Conservation (phyloP, 2,888 invertebrate genomes). For the Pinctada fucata region DNA sequence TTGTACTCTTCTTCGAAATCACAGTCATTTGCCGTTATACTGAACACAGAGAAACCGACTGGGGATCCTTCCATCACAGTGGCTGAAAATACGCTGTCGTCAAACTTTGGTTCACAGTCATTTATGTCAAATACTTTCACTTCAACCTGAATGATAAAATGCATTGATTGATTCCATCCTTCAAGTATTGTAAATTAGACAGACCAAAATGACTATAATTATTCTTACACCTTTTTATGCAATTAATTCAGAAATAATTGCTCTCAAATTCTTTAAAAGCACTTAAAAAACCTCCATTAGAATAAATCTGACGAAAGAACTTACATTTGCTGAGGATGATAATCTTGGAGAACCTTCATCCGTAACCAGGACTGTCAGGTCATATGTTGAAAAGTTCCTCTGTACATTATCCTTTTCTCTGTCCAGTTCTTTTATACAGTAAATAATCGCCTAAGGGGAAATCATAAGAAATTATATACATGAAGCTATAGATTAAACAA, state of each 20-base stretch:
- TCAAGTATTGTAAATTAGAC: not conserved
- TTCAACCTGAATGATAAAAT: not conserved
- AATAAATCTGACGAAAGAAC: not conserved
- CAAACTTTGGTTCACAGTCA: constrained; percentile 57
- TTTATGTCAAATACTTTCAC: constrained; percentile 57
- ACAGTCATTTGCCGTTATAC: constrained; percentile 44
- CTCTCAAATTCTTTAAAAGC: too few species aligned
- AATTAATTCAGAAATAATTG: too few species aligned
- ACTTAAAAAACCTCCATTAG: too few species aligned
- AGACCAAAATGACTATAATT: too few species aligned
- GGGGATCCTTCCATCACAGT: constrained; percentile 46
- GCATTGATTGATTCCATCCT: not conserved
- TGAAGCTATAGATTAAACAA: too few species aligned
- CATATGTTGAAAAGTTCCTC: constrained; percentile 20
- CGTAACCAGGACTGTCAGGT: constrained; percentile 13
- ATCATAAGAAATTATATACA: too few species aligned
- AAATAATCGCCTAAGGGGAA: constrained; percentile 24
- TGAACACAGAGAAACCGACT: constrained; percentile 32
- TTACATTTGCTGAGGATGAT: constrained; percentile 27
- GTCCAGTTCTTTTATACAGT: constrained; percentile 17
- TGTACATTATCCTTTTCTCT: constrained; percentile 17
- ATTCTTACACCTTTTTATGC: too few species aligned
- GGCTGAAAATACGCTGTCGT: constrained; percentile 24
- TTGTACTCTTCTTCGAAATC: constrained; percentile 42
- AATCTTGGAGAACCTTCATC: constrained; percentile 23